phyloP scores from a whole-genome alignment of 2,113 vertebrate genomes.

The Triplophysa dalaica region DNA sequence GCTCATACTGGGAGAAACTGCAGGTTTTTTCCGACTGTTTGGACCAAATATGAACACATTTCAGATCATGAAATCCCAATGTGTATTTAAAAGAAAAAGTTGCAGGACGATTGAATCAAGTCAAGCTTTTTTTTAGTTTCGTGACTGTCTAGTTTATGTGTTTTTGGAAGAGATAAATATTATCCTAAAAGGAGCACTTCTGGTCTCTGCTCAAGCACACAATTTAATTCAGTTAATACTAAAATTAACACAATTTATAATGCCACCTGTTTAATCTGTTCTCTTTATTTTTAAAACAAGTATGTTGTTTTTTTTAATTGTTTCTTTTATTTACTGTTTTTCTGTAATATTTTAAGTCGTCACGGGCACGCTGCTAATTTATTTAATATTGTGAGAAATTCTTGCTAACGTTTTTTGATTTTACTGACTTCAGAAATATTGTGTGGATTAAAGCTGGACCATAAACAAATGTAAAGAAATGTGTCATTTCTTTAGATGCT shows the following conservation, averaged over 20 bases:
- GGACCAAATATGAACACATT: constrained; percentile 41
- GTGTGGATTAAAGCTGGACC: constrained; percentile 82
- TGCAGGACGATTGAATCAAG: neutral
- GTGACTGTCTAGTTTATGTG: constrained; percentile 34
- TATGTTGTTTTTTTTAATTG: neutral
- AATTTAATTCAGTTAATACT: neutral
- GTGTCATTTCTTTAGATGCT: neutral
- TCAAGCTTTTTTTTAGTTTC: constrained; percentile 23
- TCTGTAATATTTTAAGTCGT: constrained; percentile 43
- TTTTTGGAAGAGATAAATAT: constrained; percentile 33
- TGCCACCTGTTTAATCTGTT: constrained; percentile 8
- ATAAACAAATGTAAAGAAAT: constrained; percentile 38
- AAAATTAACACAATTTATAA: constrained; percentile 10
- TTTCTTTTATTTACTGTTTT: constrained; percentile 21
- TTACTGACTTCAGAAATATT: constrained; percentile 76
- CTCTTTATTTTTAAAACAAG: neutral
- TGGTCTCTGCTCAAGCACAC: constrained; percentile 43
- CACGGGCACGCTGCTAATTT: constrained; percentile 72
- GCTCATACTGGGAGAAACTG: constrained; percentile 16
- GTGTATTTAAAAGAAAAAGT: constrained; percentile 24
- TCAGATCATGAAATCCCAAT: constrained; percentile 1
- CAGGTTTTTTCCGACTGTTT: constrained; percentile 2
- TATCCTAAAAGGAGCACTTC: constrained; percentile 53
- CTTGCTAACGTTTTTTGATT: constrained; percentile 81
- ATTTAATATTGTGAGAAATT: constrained; percentile 67